phyloP scores from a whole-genome alignment of 2,888 invertebrate species.

The Lasioglossum pauxillum region DNA sequence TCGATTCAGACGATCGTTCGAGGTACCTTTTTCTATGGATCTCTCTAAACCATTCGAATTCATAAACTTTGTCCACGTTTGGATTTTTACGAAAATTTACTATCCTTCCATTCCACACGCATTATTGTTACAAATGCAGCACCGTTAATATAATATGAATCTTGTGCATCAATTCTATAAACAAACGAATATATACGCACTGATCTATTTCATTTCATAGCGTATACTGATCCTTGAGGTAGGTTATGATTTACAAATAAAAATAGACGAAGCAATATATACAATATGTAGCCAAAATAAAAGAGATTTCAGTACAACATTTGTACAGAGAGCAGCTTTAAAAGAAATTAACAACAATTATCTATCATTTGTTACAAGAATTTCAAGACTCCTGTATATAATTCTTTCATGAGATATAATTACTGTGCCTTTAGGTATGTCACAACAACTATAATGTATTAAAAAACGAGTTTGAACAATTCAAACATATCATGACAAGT shows the following conservation, averaged over 20 bases:
- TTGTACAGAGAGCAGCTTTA: not conserved
- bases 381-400: not conserved
- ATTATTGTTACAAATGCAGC: not conserved
- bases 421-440: not conserved
- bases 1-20: not conserved
- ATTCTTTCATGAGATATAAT: not conserved
- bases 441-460: conserved; percentile 18
- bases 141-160: not conserved
- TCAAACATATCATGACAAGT: not conserved
- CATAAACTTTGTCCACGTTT: not conserved
- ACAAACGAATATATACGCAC: conserved; percentile 15
- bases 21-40: not conserved
- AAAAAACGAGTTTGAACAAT: not conserved
- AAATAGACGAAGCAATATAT: not conserved
- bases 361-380: not conserved
- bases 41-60: not conserved
- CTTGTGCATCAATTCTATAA: conserved; percentile 18
- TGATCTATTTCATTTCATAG: conserved; percentile 20
- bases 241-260: conserved; percentile 32
- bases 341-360: not conserved
- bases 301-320: not conserved
- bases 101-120: not conserved
- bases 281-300: not conserved
- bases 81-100: not conserved
- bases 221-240: conserved; percentile 21